Base-by-base conservation (phyloP, 2,888 invertebrate genomes). In the Agriotes lineatus region DNA sequence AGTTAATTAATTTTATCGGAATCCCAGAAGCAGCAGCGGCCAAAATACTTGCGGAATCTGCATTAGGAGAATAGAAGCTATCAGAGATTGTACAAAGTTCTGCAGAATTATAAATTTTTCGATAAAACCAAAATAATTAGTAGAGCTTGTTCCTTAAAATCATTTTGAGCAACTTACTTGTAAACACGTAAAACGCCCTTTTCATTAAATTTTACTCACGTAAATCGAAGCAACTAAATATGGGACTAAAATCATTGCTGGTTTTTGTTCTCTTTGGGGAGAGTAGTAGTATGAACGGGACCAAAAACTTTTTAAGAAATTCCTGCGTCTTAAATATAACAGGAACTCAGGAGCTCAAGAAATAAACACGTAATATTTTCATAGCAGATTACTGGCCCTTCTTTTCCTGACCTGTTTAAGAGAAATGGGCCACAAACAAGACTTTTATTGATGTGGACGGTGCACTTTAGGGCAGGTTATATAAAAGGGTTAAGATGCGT, bases 401-500 rank as follows among this genome's bases (percentile, higher is more conserved):
- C 50, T 48, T 52, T 56, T 63, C 33, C 48, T 68, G 68, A 68
- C 68, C 52, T 58, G 39, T 58, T 63, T 44, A 62, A 52, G 25
- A 37, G 25, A 63, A 50, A 57, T 67, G 58, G 57, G 58, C 54
- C 54, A 69, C 60, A 64, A 69, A 42, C 14, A 64, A 61, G 35
- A 44, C 12, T 60, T 59, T 58, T 59, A 64, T 69, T 59, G 59
- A 65, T 57, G 60, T 57, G 42, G 65, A 65, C 60, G 61, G 64
- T 69, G 69, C 69, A 69, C 65, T 59, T 69, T 69, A 56, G 69
- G 65, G 64, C 65, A 69, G 65, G 69, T 69, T 69, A 65, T 65
- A 65, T 56, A 39, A 65, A 69, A 65, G 69, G 69, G 64, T 69
- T 65, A 65, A 69, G 64, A 65, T 85, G 86, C 86, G 87, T 87